phyloP scores from a whole-genome alignment of 2,888 invertebrate genomes.

The Coenonympha glycerion region DNA sequence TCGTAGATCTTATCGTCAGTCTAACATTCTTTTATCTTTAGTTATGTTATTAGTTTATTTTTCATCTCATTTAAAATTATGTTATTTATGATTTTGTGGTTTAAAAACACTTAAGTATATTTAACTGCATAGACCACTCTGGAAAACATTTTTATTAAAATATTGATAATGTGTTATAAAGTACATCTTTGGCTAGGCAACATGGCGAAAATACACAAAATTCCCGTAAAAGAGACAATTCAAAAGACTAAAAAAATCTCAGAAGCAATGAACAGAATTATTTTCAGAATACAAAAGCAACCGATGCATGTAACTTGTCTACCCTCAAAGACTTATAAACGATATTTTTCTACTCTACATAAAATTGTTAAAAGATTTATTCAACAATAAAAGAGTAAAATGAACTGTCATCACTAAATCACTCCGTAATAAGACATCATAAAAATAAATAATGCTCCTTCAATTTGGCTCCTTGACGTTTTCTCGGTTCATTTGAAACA shows the following conservation, averaged over 20 bases:
- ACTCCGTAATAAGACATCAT: constrained; percentile 58
- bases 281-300: background rate
- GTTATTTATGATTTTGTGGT: background rate
- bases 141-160: background rate
- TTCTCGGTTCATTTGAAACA: constrained; percentile 41
- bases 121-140: background rate
- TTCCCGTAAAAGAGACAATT: too few relatives aligned
- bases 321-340: background rate
- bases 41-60: background rate
- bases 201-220: too few relatives aligned
- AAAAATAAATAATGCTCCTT: constrained; percentile 55
- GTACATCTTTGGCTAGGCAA: too few relatives aligned
- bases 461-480: constrained; percentile 51
- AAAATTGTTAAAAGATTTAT: constrained; percentile 26
- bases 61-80: background rate
- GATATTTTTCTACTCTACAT: constrained; percentile 1
- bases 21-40: background rate
- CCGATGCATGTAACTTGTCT: background rate
- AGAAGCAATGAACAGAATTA: background rate
- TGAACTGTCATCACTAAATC: constrained; percentile 54
- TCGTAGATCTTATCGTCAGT: constrained; percentile 2
- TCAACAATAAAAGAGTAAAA: constrained; percentile 43
- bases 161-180: too few relatives aligned
- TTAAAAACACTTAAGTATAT: background rate
- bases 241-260: background rate